Evolutionary conservation across 92 coral and sea anemone genomes (phyloP).

Genomic region (Anthopleura xanthogrammica): DNA sequence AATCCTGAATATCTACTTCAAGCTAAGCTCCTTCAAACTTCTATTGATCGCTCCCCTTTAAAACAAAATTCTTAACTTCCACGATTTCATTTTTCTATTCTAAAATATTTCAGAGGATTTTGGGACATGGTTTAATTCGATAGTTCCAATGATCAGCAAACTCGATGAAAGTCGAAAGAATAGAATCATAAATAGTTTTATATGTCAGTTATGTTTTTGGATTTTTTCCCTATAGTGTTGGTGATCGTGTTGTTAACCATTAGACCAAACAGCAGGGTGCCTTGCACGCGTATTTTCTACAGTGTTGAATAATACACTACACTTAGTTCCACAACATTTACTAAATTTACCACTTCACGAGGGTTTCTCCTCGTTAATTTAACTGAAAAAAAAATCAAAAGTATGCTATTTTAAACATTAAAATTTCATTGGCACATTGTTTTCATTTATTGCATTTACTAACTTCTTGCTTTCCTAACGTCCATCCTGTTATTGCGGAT

Average conservation of each 20-base stretch:
- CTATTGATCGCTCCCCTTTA: too few relatives aligned
- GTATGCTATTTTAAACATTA: too few relatives aligned
- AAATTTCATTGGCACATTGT: background rate
- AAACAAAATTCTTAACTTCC: too few relatives aligned
- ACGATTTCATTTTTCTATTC: too few relatives aligned
- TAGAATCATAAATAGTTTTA: too few relatives aligned
- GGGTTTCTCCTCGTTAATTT: background rate
- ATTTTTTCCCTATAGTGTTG: background rate
- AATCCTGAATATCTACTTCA: background rate
- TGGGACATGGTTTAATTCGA: too few relatives aligned
- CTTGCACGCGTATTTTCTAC: background rate
- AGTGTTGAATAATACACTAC: background rate
- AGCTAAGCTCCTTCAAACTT: background rate
- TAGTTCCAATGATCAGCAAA: too few relatives aligned
- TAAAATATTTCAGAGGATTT: too few relatives aligned
- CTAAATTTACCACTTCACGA: background rate
- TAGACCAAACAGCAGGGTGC: background rate
- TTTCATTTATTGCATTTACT: conserved; percentile 17
- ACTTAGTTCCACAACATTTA: background rate
- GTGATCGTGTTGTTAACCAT: background rate
- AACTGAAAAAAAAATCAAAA: too few relatives aligned
- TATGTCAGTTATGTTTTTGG: background rate
- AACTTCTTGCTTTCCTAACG: background rate
- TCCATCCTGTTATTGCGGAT: conserved; percentile 30
- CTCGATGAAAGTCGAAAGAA: too few relatives aligned